A percentile compares a stretch with the other conserved stretches of the same genome.
Evolutionary conservation across 1,140 invertebrate species (phyloP).

Genomic region (Diorhabda sublineata): DNA sequence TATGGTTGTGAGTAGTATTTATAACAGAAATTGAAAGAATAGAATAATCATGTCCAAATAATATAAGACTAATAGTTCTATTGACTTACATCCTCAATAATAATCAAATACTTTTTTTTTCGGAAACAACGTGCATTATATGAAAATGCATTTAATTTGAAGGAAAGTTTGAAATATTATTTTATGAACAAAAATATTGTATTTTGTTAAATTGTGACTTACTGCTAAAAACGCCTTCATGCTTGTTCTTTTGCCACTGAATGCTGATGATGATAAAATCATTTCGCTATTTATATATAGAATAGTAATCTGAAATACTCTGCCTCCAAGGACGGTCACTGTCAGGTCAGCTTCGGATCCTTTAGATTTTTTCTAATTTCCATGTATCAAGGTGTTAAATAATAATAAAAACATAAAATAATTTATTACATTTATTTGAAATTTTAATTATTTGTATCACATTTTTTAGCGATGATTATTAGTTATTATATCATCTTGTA

Average conservation of each 20-base stretch:
- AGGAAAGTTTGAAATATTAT: too few relatives aligned
- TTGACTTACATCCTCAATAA: too few relatives aligned
- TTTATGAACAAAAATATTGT: too few relatives aligned
- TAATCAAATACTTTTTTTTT: too few relatives aligned
- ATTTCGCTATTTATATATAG: neutral
- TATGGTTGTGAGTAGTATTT: too few relatives aligned
- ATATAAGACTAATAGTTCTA: too few relatives aligned
- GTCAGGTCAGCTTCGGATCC: neutral
- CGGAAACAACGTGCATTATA: too few relatives aligned
- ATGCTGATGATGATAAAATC: neutral
- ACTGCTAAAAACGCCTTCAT: constrained; percentile 1
- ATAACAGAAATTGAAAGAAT: too few relatives aligned
- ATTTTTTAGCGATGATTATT: neutral
- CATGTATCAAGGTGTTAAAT: neutral
- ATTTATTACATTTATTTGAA: constrained; percentile 1
- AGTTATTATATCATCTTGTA: neutral
- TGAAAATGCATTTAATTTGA: too few relatives aligned
- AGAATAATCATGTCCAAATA: too few relatives aligned
- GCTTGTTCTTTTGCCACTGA: neutral
- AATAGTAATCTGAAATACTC: neutral
- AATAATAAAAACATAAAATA: neutral
- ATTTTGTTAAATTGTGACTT: neutral
- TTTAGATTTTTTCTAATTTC: neutral
- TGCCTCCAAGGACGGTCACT: neutral
- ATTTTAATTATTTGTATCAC: neutral